Evolutionary conservation across 2,888 invertebrate species (phyloP).

Genomic region (Halocaridina rubra): DNA sequence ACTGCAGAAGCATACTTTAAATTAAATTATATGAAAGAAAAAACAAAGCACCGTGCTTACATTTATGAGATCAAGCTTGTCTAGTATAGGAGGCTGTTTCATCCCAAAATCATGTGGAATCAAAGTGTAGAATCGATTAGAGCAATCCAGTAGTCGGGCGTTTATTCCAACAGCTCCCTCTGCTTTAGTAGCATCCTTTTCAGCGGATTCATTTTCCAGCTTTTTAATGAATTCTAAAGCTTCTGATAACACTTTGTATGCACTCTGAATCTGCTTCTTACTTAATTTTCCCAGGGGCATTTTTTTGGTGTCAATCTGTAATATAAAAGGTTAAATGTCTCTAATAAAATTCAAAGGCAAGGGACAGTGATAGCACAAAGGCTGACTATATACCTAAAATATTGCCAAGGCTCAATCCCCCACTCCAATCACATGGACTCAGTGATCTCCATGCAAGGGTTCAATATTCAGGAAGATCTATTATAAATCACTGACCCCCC

Average conservation of each 20-base stretch:
- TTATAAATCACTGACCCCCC: too few relatives aligned
- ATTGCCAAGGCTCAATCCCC: too few relatives aligned
- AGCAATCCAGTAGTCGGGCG: constrained; percentile 80
- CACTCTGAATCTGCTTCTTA: constrained; percentile 86
- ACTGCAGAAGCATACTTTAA: too few relatives aligned
- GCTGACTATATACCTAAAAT: too few relatives aligned
- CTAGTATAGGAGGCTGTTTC: constrained; percentile 82
- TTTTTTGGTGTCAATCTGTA: constrained; percentile 89
- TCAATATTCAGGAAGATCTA: too few relatives aligned
- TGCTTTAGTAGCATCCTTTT: constrained; percentile 69
- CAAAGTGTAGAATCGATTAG: constrained; percentile 92
- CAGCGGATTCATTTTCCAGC: constrained; percentile 9
- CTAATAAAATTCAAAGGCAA: too few relatives aligned
- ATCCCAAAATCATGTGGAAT: constrained; percentile 96
- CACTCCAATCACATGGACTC: too few relatives aligned
- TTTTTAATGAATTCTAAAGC: constrained; percentile 70
- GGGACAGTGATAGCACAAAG: too few relatives aligned
- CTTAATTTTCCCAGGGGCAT: constrained; percentile 98
- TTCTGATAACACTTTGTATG: constrained; percentile 83
- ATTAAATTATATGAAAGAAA: too few relatives aligned
- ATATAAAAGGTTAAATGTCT: too few relatives aligned
- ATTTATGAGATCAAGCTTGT: constrained; percentile 81
- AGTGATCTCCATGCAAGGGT: too few relatives aligned
- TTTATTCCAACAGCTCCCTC: constrained; percentile 69
- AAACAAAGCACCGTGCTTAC: too few relatives aligned